phyloP scores from a whole-genome alignment of 2,888 invertebrate species.

The Rhagophthalmus giganteus region DNA sequence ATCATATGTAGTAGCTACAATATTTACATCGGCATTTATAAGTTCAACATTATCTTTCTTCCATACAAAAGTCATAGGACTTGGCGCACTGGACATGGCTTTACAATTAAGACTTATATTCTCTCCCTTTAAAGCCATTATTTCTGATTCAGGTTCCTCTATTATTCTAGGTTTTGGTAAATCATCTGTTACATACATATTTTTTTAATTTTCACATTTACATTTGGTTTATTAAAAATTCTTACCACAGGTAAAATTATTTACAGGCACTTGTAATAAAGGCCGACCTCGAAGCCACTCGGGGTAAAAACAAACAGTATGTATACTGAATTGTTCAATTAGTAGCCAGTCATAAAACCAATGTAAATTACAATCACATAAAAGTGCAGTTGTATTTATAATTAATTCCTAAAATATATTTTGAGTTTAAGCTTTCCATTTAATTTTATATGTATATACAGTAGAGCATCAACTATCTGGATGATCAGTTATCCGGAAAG shows the following conservation, averaged over 20 bases:
- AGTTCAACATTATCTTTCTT: constrained; percentile 79
- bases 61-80: constrained; percentile 82
- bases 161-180: constrained; percentile 84
- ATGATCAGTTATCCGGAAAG: too few relatives aligned
- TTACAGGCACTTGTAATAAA: constrained; percentile 67
- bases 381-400: constrained; percentile 73
- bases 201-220: not conserved
- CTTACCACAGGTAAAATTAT: constrained; percentile 69
- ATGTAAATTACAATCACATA: constrained; percentile 87
- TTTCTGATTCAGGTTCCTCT: constrained; percentile 77
- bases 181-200: constrained; percentile 64
- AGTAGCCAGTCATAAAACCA: constrained; percentile 87
- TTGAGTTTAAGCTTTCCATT: too few relatives aligned
- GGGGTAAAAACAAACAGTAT: constrained; percentile 82
- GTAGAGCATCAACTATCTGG: too few relatives aligned
- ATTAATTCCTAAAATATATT: constrained; percentile 54
- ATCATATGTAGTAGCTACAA: constrained; percentile 56
- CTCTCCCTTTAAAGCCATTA: constrained; percentile 85
- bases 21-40: constrained; percentile 41
- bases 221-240: constrained; percentile 30
- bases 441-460: too few relatives aligned
- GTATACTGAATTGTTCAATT: constrained; percentile 60
- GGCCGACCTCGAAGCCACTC: constrained; percentile 70
- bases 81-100: constrained; percentile 77
- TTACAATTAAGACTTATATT: constrained; percentile 81